Conservation (phyloP, 2,113 vertebrate genomes). For the Astur gentilis region DNA sequence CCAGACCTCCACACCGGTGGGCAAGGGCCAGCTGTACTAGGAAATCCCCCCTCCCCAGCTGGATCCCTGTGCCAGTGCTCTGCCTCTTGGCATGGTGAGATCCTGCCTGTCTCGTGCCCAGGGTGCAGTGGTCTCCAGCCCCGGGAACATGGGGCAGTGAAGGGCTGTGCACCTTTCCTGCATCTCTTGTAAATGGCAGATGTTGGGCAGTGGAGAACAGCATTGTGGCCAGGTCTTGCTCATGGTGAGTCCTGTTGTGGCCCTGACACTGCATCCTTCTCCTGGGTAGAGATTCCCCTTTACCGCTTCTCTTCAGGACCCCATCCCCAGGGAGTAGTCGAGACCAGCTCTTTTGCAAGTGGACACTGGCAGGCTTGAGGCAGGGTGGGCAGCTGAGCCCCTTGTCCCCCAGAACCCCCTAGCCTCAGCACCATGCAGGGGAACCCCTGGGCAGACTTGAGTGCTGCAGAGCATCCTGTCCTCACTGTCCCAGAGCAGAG, state of each 20-base stretch:
- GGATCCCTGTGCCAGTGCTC: background rate
- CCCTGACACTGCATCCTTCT: background rate
- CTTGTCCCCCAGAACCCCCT: no score
- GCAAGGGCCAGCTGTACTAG: background rate
- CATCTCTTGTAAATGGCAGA: background rate
- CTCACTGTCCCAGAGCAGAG: background rate
- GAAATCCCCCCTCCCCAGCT: no score
- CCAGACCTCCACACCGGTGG: accelerated
- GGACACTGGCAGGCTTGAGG: background rate
- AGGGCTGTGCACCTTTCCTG: background rate
- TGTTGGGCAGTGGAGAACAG: background rate
- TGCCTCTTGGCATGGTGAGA: background rate
- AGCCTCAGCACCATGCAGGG: background rate
- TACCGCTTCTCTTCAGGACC: background rate
- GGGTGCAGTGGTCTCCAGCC: background rate
- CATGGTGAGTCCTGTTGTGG: background rate
- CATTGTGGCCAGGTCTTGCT: background rate
- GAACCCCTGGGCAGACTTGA: background rate
- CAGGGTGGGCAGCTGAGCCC: background rate
- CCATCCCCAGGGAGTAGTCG: accelerated
- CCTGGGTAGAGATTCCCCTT: background rate
- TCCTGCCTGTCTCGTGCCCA: background rate
- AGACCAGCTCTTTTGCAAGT: background rate
- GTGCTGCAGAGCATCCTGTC: background rate
- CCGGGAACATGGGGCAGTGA: background rate